Conservation (phyloP, 2,888 invertebrate genomes). For the Macaria liturata region DNA sequence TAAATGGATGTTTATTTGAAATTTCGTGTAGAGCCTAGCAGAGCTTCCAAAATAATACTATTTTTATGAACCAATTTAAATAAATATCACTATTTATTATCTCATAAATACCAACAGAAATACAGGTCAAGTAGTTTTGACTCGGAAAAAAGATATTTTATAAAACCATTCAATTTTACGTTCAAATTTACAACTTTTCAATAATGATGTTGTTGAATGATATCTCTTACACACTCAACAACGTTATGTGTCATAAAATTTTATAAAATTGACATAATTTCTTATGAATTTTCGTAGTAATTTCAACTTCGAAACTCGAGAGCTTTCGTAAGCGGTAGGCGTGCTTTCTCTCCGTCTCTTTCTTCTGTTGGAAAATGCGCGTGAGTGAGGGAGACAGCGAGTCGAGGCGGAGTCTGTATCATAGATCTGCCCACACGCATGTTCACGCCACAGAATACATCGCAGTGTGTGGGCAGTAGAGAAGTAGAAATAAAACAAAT, state of each 20-base stretch:
- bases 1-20: too few species aligned
- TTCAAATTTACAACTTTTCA: slow-evolving; percentile 15
- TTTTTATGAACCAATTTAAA: too few species aligned
- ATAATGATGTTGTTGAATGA: slow-evolving; percentile 43
- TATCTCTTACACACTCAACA: slow-evolving; percentile 40
- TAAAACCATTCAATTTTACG: slow-evolving; percentile 40
- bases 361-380: slow-evolving; percentile 26
- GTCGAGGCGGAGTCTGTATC: slow-evolving; percentile 56
- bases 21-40: too few species aligned
- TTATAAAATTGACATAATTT: slow-evolving; percentile 37
- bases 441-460: slow-evolving; percentile 42
- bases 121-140: slow-evolving; percentile 15
- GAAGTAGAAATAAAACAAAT: slow-evolving; percentile 48
- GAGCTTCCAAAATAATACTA: too few species aligned
- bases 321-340: slow-evolving; percentile 39
- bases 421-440: slow-evolving; percentile 54
- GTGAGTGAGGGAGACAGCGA: slow-evolving; percentile 41
- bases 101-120: slow-evolving; percentile 13
- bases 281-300: slow-evolving; percentile 18
- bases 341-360: slow-evolving; percentile 34
- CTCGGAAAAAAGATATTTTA: slow-evolving; percentile 13
- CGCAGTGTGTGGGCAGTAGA: slow-evolving; percentile 5
- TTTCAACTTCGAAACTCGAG: slow-evolving; percentile 32
- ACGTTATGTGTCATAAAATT: slow-evolving; percentile 45
- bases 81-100: not conserved